Percentiles rank a stretch among this genome's conserved stretches.
Evolutionary conservation across 2,888 invertebrate species (phyloP).

Genomic region (Ypsolopha sequella): DNA sequence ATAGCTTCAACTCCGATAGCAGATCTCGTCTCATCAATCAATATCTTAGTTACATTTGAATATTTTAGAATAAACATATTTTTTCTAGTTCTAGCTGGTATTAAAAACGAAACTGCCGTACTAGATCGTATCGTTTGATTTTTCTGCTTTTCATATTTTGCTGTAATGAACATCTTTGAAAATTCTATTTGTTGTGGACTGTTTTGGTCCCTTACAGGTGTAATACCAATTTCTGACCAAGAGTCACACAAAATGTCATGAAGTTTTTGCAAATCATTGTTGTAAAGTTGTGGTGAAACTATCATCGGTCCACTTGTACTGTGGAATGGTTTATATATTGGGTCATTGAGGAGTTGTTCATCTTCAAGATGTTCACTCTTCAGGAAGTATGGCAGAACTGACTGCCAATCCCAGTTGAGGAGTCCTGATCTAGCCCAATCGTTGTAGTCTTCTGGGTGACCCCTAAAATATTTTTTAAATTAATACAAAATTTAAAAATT

Average conservation of each 20-base stretch:
- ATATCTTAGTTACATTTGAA: background rate
- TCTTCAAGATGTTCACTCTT: slow-evolving; percentile 34
- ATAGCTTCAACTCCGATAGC: background rate
- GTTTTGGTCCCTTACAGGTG: background rate
- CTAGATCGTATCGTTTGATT: background rate
- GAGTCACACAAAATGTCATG: background rate
- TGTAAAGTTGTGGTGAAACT: slow-evolving; percentile 22
- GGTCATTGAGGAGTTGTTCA: slow-evolving; percentile 3
- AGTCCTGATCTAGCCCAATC: slow-evolving; percentile 53
- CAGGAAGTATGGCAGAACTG: slow-evolving; percentile 39
- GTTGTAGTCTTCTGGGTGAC: slow-evolving; percentile 43
- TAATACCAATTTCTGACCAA: background rate
- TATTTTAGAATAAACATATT: background rate
- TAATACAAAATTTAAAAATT: background rate
- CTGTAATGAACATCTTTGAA: background rate
- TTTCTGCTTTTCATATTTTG: background rate
- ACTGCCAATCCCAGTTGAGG: slow-evolving; percentile 52
- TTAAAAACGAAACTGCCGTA: background rate
- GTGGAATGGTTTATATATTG: slow-evolving; percentile 13
- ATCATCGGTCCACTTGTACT: slow-evolving; percentile 30
- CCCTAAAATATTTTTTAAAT: slow-evolving; percentile 12
- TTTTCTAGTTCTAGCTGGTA: background rate
- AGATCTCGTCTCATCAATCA: background rate
- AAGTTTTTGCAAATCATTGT: slow-evolving; percentile 4
- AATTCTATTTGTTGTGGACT: background rate